Percentiles rank a stretch among this genome's conserved stretches.
Conservation (phyloP, 1,140 invertebrate genomes). For the Choristoneura fumiferana region DNA sequence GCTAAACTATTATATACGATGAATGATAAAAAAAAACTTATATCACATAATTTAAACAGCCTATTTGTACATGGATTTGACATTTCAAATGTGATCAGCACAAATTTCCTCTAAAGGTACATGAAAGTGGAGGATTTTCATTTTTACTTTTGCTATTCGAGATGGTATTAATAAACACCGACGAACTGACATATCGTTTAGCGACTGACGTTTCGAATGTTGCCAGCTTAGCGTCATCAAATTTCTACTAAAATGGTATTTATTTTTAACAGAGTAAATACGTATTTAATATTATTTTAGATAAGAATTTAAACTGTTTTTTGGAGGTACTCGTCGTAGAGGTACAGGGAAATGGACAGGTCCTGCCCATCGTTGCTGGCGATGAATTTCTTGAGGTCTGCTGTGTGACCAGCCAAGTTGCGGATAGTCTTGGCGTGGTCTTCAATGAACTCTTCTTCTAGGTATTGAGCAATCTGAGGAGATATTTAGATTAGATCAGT, state of each 20-base stretch:
- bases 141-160: background rate
- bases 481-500: background rate
- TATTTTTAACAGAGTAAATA: background rate
- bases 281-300: background rate
- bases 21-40: conserved; percentile 11
- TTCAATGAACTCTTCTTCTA: conserved; percentile 87
- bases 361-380: conserved; percentile 79
- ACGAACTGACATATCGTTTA: background rate
- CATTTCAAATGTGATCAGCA: background rate
- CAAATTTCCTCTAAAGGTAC: background rate
- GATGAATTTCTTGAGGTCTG: conserved; percentile 84
- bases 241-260: conserved; percentile 21
- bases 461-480: conserved; percentile 81
- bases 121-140: background rate
- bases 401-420: conserved; percentile 84
- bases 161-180: background rate
- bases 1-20: conserved; percentile 16
- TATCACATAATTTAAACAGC: conserved; percentile 23
- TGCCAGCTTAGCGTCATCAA: background rate
- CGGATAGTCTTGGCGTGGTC: conserved; percentile 83
- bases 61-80: conserved; percentile 27
- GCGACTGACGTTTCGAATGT: background rate
- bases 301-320: conserved; percentile 67
- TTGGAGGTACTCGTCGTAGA: conserved; percentile 89
- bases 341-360: conserved; percentile 82